Conservation (phyloP, 2,113 vertebrate species). For the Vulpes ferrilata region DNA sequence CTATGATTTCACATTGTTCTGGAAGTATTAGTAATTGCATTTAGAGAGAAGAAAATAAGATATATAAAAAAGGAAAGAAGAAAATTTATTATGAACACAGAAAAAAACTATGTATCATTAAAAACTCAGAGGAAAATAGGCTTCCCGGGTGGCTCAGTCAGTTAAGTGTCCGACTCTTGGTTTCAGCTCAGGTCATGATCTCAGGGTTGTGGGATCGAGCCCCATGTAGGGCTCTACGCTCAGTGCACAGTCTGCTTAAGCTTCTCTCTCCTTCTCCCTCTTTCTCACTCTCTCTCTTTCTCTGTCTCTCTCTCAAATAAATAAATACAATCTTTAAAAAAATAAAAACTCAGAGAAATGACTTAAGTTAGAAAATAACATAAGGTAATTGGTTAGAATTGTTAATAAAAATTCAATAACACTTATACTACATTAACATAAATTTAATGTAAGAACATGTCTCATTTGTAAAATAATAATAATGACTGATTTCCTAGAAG, state of each 20-base stretch:
- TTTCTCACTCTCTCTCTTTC: too few relatives aligned
- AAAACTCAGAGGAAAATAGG: not conserved
- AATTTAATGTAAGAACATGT: not conserved
- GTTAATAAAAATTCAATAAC: constrained; percentile 46
- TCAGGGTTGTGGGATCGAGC: too few relatives aligned
- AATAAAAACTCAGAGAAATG: constrained; percentile 1
- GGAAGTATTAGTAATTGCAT: not conserved
- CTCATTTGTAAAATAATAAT: constrained; percentile 36
- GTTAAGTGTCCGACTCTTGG: too few relatives aligned
- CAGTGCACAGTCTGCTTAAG: too few relatives aligned
- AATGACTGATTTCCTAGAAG: constrained; percentile 41
- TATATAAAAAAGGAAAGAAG: not conserved
- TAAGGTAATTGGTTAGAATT: constrained; percentile 45
- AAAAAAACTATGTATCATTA: not conserved
- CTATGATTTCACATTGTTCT: constrained; percentile 11
- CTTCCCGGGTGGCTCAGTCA: too few relatives aligned
- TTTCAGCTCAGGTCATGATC: too few relatives aligned
- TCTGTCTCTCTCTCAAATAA: too few relatives aligned
- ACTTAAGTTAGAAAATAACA: constrained; percentile 29
- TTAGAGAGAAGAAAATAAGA: constrained; percentile 45
- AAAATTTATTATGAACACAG: not conserved
- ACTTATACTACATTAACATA: not conserved
- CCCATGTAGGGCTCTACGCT: too few relatives aligned
- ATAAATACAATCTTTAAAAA: too few relatives aligned
- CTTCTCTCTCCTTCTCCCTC: too few relatives aligned